phyloP scores from a whole-genome alignment of 2,113 vertebrate genomes.

The Puma concolor region DNA sequence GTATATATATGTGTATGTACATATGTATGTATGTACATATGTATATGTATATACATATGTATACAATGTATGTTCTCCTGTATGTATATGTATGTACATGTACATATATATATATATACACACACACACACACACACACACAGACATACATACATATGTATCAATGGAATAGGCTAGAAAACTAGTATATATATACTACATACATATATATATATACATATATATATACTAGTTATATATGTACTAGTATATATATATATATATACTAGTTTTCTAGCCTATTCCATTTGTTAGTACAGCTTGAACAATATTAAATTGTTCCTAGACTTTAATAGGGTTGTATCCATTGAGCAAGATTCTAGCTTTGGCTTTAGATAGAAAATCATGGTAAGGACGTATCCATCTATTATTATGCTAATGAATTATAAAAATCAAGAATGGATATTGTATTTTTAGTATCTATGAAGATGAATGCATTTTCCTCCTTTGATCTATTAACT shows the following conservation, averaged over 20 bases:
- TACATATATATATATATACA: background rate
- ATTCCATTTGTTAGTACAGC: background rate
- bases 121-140: background rate
- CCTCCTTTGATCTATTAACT: conserved; percentile 34
- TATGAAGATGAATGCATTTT: background rate
- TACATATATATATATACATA: no score
- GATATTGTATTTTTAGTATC: background rate
- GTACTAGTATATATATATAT: background rate
- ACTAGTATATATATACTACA: no score
- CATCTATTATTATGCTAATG: background rate
- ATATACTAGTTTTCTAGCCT: background rate
- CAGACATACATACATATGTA: no score
- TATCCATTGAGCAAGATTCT: conserved; percentile 9
- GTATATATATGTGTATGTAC: background rate
- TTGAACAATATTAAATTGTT: conserved; percentile 31
- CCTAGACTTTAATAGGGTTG: background rate
- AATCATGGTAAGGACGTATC: conserved; percentile 3
- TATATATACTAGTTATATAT: no score
- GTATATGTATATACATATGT: background rate
- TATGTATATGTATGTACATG: no score
- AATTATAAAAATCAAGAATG: conserved; percentile 18
- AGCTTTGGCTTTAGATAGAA: conserved; percentile 10
- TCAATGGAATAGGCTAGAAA: no score
- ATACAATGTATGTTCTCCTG: background rate
- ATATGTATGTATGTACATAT: background rate